Base-by-base conservation (phyloP, 2,113 vertebrate species). In the Periophthalmus modestus region DNA sequence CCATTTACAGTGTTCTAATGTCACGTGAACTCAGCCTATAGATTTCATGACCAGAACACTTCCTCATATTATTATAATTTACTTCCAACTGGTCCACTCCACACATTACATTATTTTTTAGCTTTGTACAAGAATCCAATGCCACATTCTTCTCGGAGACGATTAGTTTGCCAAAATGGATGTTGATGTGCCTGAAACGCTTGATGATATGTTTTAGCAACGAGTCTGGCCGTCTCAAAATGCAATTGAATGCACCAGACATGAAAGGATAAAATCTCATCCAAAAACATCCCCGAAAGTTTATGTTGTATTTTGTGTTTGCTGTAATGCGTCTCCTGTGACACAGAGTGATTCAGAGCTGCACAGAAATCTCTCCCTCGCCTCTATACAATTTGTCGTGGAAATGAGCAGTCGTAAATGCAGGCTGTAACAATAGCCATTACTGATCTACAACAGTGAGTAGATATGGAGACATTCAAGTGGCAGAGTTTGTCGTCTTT, bases 231-330 rank as follows among this genome's bases (percentile, higher is more conserved):
- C 15, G 48, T 19, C 15, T 4, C 18, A 52, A 52, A 57, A n/a
- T 21, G 19, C 7, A 66, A 85, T 71, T 82, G 73, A 70, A 77
- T 69, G 71, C 23, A 10, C 59, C 23, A 71, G 69, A 73, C 81
- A 74, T 77, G 77, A 85, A 85, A 78, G 79, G 77, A 72, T 66
- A 74, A 74, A 65, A 72, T 80, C 78, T 65, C 39, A 5, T 39
- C 34, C 4, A 58, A 34, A 33, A 63, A 36, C 71, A 74, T 84
- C 36, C 36, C 36, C 28, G 28, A 39, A 39, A 39, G 36, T 9
- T 43, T 2, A 43, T 10, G 39, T 43, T 10, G 47, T 66, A 63
- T 59, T 81, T 83, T 83, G 59, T 69, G 78, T 63, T 69, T 36
- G 57, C 77, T 78, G 59, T 78, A 72, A 87, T 62, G 78, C 65